Percentiles rank a stretch among this genome's conserved stretches.
Conservation (phyloP, 1,140 invertebrate species). For the Nautilus pompilius region DNA sequence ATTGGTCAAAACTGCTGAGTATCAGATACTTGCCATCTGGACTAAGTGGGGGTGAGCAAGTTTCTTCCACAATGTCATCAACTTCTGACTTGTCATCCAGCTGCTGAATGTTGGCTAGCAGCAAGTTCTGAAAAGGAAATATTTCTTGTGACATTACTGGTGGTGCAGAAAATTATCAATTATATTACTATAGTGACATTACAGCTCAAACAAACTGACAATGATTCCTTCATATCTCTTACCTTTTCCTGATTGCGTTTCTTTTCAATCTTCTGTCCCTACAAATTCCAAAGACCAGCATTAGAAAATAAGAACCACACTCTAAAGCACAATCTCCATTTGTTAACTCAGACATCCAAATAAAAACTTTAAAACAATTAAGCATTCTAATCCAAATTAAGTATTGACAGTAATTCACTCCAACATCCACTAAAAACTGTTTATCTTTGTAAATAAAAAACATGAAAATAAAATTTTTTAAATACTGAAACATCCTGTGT, state of each 20-base stretch:
- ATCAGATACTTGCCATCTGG: constrained; percentile 44
- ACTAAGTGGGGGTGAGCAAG: constrained; percentile 27
- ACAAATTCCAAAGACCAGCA: not conserved
- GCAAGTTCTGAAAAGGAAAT: constrained; percentile 17
- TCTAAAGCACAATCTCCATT: too few relatives aligned
- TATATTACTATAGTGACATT: constrained; percentile 1
- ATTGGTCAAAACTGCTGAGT: constrained; percentile 28
- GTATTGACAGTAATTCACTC: not conserved
- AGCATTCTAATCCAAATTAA: not conserved
- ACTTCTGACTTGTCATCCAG: constrained; percentile 20
- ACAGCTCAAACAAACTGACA: not conserved
- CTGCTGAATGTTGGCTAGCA: constrained; percentile 33
- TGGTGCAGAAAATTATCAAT: not conserved
- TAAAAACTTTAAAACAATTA: not conserved
- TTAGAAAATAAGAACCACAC: not conserved
- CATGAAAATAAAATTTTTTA: not conserved
- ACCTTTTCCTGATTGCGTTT: constrained; percentile 1
- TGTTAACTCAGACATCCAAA: not conserved
- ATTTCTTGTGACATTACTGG: not conserved
- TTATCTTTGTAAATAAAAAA: not conserved
- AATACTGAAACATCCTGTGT: not conserved
- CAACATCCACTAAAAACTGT: not conserved
- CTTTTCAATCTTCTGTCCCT: not conserved
- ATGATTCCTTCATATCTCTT: not conserved
- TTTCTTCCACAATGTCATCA: constrained; percentile 20